Percentiles rank a stretch among this genome's conserved stretches.
These are phyloP conservation scores for Parasteatoda lunata DNA, from an alignment of 2,888 invertebrate species.

Conservation along the genomic window DNA sequence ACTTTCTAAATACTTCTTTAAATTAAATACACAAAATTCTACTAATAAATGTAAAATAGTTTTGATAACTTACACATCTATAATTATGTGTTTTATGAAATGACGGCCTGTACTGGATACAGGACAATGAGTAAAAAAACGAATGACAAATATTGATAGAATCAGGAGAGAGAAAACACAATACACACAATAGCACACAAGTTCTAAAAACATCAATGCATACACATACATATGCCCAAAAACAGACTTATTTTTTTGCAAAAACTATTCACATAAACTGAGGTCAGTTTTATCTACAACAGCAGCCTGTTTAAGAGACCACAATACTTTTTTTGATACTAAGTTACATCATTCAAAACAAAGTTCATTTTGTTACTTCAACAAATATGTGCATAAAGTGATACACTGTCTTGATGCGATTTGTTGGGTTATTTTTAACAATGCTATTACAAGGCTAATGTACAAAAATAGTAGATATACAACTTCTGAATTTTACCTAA, in stretches of 20 bases:
- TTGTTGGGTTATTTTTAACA: conserved; percentile 4
- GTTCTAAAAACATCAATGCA: conserved; percentile 24
- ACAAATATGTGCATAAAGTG: conserved; percentile 11
- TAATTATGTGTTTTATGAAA: too few species aligned
- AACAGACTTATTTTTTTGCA: conserved; percentile 2
- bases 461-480: conserved; percentile 67
- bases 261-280: conserved; percentile 51
- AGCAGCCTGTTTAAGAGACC: neutral
- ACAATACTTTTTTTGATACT: conserved; percentile 30
- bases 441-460: conserved; percentile 50
- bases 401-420: conserved; percentile 6
- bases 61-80: too few species aligned
- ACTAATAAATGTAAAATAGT: too few species aligned
- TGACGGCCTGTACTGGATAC: neutral
- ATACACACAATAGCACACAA: conserved; percentile 49
- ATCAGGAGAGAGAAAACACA: conserved; percentile 23
- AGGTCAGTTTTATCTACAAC: conserved; percentile 52
- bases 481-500: conserved; percentile 36
- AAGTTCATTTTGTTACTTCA: neutral
- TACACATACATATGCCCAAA: conserved; percentile 24
- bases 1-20: too few species aligned
- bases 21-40: too few species aligned
- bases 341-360: conserved; percentile 16
- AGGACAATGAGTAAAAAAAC: conserved; percentile 14
- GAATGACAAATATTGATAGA: conserved; percentile 48